Evolutionary conservation across 1,140 invertebrate species (phyloP).

Genomic region (Sitodiplosis mosellana): DNA sequence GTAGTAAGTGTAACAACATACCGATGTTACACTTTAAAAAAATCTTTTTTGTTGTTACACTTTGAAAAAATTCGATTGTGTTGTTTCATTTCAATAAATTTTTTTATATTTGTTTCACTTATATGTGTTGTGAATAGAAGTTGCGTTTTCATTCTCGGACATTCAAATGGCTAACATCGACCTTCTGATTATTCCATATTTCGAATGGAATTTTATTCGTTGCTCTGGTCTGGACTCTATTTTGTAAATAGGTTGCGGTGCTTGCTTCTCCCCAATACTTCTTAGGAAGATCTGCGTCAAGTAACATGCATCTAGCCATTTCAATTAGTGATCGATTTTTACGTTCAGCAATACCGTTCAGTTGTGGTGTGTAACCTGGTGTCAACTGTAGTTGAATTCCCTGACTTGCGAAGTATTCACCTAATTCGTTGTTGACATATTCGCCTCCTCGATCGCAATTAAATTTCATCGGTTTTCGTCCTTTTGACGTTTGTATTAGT

Average conservation of each 20-base stretch:
- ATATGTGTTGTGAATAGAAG: too few species aligned
- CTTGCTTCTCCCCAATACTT: not conserved
- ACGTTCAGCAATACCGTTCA: constrained; percentile 21
- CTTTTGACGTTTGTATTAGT: constrained; percentile 7
- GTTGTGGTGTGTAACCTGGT: constrained; percentile 26
- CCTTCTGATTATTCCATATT: not conserved
- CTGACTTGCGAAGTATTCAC: constrained; percentile 5
- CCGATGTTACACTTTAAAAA: too few species aligned
- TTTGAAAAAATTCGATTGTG: too few species aligned
- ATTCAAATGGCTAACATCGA: too few species aligned
- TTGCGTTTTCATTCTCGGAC: too few species aligned
- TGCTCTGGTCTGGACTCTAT: constrained; percentile 10
- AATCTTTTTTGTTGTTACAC: too few species aligned
- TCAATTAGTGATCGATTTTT: not conserved
- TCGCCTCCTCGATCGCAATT: constrained; percentile 14
- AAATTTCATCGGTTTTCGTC: constrained; percentile 9
- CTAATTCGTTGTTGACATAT: constrained; percentile 8
- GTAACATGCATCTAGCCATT: not conserved
- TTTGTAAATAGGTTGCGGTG: not conserved
- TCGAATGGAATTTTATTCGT: not conserved
- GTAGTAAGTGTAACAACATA: too few species aligned
- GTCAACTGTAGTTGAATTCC: constrained; percentile 22
- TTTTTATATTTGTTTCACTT: too few species aligned
- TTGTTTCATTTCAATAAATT: too few species aligned
- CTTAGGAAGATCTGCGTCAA: not conserved